A percentile compares a stretch with the other conserved stretches of the same genome.
Evolutionary conservation across 2,797 vertebrate genomes (phyloP).

Genomic region (Parauchenoglanis punctatus): DNA sequence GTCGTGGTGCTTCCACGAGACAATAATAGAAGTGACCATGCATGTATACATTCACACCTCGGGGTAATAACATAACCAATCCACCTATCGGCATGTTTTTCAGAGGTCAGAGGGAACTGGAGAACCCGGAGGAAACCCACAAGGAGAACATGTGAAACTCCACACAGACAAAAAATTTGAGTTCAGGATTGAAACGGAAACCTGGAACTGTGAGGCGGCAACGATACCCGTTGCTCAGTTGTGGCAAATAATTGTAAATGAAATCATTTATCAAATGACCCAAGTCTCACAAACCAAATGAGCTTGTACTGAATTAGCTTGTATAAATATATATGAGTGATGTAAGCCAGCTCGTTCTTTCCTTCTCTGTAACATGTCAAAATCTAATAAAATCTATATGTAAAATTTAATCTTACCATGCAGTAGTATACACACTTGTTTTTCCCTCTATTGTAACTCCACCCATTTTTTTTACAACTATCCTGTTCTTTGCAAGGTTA

Average conservation of each 20-base stretch:
- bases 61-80: neutral
- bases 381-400: neutral
- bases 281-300: neutral
- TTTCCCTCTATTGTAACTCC: neutral
- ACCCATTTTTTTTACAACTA: neutral
- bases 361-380: neutral
- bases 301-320: neutral
- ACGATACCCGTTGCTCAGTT: too few relatives aligned
- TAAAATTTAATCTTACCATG: neutral
- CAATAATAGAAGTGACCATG: neutral
- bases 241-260: neutral
- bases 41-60: neutral
- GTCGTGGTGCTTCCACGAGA: neutral
- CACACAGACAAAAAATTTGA: neutral
- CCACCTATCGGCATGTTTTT: neutral
- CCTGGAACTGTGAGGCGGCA: neutral
- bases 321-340: neutral
- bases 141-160: neutral
- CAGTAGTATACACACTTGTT: neutral
- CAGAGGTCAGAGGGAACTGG: neutral
- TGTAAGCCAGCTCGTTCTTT: neutral
- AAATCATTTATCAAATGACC: neutral
- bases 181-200: neutral
- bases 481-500: slow-evolving; percentile 1
- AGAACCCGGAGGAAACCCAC: neutral